Evolutionary conservation across 2,113 vertebrate species (phyloP).

Genomic region (Lathamus discolor): DNA sequence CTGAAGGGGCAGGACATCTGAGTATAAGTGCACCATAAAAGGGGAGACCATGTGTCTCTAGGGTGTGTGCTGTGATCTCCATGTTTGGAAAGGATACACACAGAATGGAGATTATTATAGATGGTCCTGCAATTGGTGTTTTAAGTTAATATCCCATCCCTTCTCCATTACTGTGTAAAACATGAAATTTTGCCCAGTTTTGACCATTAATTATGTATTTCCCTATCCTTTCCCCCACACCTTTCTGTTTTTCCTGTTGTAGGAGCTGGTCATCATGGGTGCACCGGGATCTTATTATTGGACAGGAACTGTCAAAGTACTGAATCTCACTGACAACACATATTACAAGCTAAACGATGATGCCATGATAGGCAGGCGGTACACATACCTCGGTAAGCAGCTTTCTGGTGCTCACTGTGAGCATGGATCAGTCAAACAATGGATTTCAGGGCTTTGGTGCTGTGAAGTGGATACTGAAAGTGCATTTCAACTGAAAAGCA

Average conservation of each 20-base stretch:
- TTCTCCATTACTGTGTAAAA: neutral
- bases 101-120: neutral
- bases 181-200: neutral
- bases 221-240: neutral
- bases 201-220: neutral
- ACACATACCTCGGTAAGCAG: slow-evolving; percentile 93
- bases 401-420: neutral
- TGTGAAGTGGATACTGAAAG: neutral
- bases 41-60: neutral
- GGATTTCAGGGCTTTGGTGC: neutral
- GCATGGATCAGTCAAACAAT: neutral
- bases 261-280: slow-evolving; percentile 98
- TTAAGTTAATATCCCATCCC: neutral
- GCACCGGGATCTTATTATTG: slow-evolving; percentile 97
- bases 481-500: neutral
- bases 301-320: slow-evolving; percentile 95
- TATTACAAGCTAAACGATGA: slow-evolving; percentile 89
- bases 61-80: neutral
- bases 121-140: neutral
- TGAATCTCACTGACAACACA: slow-evolving; percentile 90
- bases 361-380: slow-evolving; percentile 82
- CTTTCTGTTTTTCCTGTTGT: neutral
- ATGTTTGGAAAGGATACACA: neutral
- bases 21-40: neutral
- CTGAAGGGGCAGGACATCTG: neutral